Percentiles rank a stretch among this genome's conserved stretches.
Evolutionary conservation across 2,888 invertebrate genomes (phyloP).

Genomic region (Eilema depressum): DNA sequence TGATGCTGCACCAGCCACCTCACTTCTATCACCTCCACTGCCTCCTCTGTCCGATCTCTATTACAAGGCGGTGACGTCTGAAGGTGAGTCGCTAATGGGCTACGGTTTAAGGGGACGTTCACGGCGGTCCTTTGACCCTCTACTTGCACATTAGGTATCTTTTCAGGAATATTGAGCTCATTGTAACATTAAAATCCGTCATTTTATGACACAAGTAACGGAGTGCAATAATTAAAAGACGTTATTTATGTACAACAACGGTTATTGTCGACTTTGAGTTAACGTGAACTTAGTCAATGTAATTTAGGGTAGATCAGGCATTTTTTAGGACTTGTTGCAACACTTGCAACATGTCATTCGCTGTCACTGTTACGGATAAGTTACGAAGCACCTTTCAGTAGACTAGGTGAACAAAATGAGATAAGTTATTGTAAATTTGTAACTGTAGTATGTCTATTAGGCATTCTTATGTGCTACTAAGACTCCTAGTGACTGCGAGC

Average conservation of each 20-base stretch:
- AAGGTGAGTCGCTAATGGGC: conserved; percentile 59
- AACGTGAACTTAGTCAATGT: conserved; percentile 67
- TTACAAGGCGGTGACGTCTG: conserved; percentile 60
- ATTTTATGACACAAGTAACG: conserved; percentile 77
- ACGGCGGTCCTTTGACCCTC: background rate
- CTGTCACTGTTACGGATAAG: conserved; percentile 23
- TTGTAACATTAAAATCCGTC: conserved; percentile 68
- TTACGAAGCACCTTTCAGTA: conserved; percentile 26
- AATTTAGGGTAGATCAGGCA: conserved; percentile 72
- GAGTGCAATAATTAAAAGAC: conserved; percentile 62
- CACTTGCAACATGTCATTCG: conserved; percentile 22
- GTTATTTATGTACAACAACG: conserved; percentile 67
- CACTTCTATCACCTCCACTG: conserved; percentile 55
- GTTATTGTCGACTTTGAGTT: conserved; percentile 64
- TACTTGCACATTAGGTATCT: conserved; percentile 48
- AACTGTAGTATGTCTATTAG: conserved; percentile 35
- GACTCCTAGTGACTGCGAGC: conserved; percentile 48
- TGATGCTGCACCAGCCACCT: conserved; percentile 44
- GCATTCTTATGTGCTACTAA: conserved; percentile 52
- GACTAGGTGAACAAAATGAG: conserved; percentile 41
- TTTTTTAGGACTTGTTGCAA: conserved; percentile 42
- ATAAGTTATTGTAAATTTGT: conserved; percentile 48
- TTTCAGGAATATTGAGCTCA: conserved; percentile 69
- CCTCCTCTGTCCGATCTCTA: conserved; percentile 59
- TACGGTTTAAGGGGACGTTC: conserved; percentile 29